Conservation (phyloP, 2,888 invertebrate species). For the Malthinus flaveolus region DNA sequence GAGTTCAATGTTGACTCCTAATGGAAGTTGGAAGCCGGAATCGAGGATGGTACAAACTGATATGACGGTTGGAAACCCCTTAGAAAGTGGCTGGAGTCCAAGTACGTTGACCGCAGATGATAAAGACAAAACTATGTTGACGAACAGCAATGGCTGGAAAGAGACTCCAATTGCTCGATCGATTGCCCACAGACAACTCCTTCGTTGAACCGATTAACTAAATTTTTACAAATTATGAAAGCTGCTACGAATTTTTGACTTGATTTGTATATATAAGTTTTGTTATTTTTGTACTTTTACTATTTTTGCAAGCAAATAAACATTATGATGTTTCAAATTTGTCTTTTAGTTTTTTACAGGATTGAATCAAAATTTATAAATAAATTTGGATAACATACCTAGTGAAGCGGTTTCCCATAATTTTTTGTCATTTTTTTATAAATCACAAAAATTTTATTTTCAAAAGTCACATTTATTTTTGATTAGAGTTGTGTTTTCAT, state of each 20-base stretch:
- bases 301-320: constrained; percentile 23
- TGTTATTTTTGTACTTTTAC: constrained; percentile 32
- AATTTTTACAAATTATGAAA: neutral
- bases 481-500: neutral
- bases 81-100: no score
- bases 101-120: no score
- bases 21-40: no score
- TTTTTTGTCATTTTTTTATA: constrained; percentile 24
- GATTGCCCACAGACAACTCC: neutral
- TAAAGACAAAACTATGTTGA: no score
- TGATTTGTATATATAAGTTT: constrained; percentile 14
- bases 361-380: neutral
- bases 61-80: no score
- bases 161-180: neutral
- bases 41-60: no score
- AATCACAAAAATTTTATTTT: constrained; percentile 22
- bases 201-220: neutral
- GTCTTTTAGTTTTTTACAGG: neutral
- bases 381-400: constrained; percentile 18
- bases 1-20: no score
- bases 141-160: no score
- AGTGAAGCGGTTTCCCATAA: constrained; percentile 25
- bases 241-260: neutral
- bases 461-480: constrained; percentile 12
- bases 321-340: constrained; percentile 28